Evolutionary conservation across 2,113 vertebrate species (phyloP), one percentile per base, ranked within the genome.

Genomic region (Equus quagga): DNA sequence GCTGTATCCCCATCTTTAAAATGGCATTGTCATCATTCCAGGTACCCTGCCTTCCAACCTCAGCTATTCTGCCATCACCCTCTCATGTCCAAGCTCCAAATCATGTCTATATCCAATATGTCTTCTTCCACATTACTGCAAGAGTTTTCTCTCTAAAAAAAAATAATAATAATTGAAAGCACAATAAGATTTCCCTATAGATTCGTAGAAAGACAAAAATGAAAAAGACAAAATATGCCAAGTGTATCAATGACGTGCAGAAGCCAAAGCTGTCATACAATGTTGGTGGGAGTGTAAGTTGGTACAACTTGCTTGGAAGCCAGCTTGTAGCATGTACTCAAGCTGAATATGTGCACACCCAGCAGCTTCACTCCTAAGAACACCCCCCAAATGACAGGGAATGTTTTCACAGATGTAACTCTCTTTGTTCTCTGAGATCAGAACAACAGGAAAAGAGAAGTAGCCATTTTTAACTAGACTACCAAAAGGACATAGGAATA

Each of bases 141-240:
- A 86, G 24, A 93, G 28, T 36, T 58, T 54, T 23, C 8, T 26
- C 36, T 49, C 64, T 89, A 31, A 65, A 84, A 60, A 60, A 75
- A 97, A 91, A 93, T 44, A 73, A 8, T 89, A 86, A 79, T 58
- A 86, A 83, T 58, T 75, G 62, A 93, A 96, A 96, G 5, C 17
- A 69, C 31, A 85, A 9, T 80, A 65, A 21, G 11, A 49, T 85
- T 51, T 13, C 23, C 87, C 26, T 82, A 23, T 56, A 56, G 28
- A 70, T 6, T 5, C 46, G 3, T 31, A 88, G 51, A 79, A 86
- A 70, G 11, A 49, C 7, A 93, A 91, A 96, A 81, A 62, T 56
- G 8, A 81, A 86, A 58, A 93, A 62, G 60, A 44, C 1, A 72
- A 54, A 36, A n/a, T 44, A 26, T 18, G 79, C 44, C 23, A 83